Base-by-base conservation (phyloP, 2,113 vertebrate species). In the Bucco capensis region DNA sequence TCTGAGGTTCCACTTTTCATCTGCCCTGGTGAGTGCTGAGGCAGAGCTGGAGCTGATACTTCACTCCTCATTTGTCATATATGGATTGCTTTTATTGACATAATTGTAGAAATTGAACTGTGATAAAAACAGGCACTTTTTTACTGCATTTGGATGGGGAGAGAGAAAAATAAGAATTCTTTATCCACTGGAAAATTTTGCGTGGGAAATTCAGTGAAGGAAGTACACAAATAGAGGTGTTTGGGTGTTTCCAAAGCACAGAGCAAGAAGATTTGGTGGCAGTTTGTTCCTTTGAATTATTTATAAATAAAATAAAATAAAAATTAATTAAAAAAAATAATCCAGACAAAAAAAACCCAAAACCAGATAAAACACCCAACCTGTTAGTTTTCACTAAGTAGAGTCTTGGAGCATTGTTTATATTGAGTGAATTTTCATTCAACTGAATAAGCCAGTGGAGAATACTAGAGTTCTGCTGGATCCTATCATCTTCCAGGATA, bases 211-310 rank as follows among this genome's bases (percentile, higher is more conserved):
- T 82, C 33, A 71, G 24, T 1, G 6, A 90, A 88, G 50, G 21
- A 61, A 49, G 53, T 84, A 25, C 72, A 53, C 61, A 90, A n/a
- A 71, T 74, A 38, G 53, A 86, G 86, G 65, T 93, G 35, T 83
- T 60, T 51, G 28, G 35, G 31, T 81, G 60, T 91, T 88, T 95
- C 46, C 49, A 84, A 84, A 83, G 60, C 70, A 72, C 0, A 2
- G 83, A 92, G 78, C 53, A 40, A 53, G 37, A 89, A 91, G 49
- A 64, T 90, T 88, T 86, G 65, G 61, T 93, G 88, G 53, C 83
- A 69, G 12, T 83, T 86, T 67, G n/a, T 92, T 89, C 40, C 44
- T 83, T 81, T 4, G 1, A 77, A 58, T 42, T 73, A 28, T 60
- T 78, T 2, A 14, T 35, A 44, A 51, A 42, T 42, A 50, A 19